These are phyloP conservation scores for Dicerorhinus sumatrensis DNA, from an alignment of 2,113 vertebrate species.

Conservation along the genomic window DNA sequence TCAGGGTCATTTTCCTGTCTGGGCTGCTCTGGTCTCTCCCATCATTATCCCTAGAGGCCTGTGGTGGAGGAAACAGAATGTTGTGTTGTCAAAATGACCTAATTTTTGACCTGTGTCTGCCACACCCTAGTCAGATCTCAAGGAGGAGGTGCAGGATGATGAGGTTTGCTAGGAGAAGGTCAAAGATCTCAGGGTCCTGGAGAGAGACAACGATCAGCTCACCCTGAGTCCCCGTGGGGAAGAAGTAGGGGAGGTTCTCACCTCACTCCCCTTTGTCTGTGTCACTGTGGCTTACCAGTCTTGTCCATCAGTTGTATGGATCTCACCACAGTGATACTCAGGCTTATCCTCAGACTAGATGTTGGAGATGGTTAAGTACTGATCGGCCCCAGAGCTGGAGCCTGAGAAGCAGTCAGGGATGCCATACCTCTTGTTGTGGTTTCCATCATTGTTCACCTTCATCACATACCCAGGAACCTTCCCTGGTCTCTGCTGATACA, in stretches of 20 bases:
- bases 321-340: background rate
- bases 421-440: background rate
- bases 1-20: too few species aligned
- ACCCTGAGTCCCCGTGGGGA: background rate
- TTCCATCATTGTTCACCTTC: fast-evolving
- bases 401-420: background rate
- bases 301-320: background rate
- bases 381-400: background rate
- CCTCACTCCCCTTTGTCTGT: background rate
- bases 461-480: background rate
- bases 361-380: background rate
- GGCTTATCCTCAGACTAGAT: background rate
- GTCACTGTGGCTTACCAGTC: background rate
- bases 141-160: background rate
- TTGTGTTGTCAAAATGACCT: background rate
- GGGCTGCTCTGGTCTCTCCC: too few species aligned
- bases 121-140: too few species aligned
- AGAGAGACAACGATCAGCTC: too few species aligned
- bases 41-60: too few species aligned
- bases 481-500: background rate
- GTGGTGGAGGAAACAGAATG: background rate
- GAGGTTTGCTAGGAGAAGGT: too few species aligned
- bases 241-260: background rate
- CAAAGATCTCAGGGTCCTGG: too few species aligned
- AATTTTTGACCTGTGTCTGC: background rate